These are phyloP conservation scores for Axinella damicornis DNA, from an alignment of 37 sponge, comb jelly and placozoan species.

Conservation along the genomic window DNA sequence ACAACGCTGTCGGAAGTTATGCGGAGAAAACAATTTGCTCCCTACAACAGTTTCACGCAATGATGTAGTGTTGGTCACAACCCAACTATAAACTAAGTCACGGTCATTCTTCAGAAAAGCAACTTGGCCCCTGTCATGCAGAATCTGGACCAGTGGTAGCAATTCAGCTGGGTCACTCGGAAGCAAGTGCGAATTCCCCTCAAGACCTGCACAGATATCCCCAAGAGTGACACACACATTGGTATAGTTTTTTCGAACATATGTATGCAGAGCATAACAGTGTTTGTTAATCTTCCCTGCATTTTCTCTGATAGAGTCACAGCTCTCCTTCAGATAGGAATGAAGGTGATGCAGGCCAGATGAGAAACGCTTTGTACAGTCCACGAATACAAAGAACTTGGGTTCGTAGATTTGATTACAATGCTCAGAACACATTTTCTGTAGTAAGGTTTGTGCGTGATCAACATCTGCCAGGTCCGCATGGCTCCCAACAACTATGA, in stretches of 20 bases:
- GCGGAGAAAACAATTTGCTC: constrained; percentile 20
- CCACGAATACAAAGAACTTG: too few species aligned
- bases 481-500: constrained; percentile 35
- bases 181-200: background rate
- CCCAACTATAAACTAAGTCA: background rate
- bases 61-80: background rate
- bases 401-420: too few species aligned
- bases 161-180: background rate
- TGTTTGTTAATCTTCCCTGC: too few species aligned
- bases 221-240: background rate
- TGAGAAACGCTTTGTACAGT: too few species aligned
- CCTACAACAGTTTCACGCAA: constrained; percentile 4
- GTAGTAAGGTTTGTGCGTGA: background rate
- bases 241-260: background rate
- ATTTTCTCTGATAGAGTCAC: too few species aligned
- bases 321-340: too few species aligned
- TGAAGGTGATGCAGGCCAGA: too few species aligned
- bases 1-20: background rate
- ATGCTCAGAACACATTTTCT: background rate
- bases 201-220: background rate
- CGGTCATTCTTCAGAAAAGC: background rate
- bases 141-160: background rate
- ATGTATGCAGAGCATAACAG: too few species aligned
- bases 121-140: background rate
- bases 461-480: background rate